Percentiles rank a stretch among this genome's conserved stretches.
Evolutionary conservation across 2,797 vertebrate genomes (phyloP).

Genomic region (Brachymystax lenok): DNA sequence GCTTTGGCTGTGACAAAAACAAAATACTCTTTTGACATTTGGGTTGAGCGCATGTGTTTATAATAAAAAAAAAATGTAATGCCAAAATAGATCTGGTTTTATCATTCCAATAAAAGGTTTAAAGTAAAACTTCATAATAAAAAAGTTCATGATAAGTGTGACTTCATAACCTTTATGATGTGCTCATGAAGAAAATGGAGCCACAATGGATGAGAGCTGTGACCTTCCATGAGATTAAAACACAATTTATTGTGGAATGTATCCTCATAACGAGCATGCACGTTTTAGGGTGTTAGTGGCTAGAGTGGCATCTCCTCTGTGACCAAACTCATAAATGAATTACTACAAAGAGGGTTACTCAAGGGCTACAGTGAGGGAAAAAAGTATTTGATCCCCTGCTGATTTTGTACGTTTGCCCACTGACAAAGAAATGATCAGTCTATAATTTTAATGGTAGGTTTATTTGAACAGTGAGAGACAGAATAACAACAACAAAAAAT

Average conservation of each 20-base stretch:
- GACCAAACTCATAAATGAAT: slow-evolving; percentile 72
- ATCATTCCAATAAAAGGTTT: slow-evolving; percentile 50
- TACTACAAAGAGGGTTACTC: slow-evolving; percentile 74
- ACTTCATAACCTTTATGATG: slow-evolving; percentile 71
- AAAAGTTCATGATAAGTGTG: slow-evolving; percentile 65
- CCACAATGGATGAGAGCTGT: slow-evolving; percentile 42
- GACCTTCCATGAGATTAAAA: slow-evolving; percentile 31
- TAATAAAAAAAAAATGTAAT: slow-evolving; percentile 34
- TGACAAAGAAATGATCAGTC: too few species aligned
- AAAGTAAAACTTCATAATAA: slow-evolving; percentile 64
- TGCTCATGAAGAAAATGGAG: slow-evolving; percentile 60
- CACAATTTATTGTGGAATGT: slow-evolving; percentile 50
- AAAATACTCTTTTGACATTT: slow-evolving; percentile 18
- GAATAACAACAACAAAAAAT: too few species aligned
- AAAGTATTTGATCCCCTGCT: too few species aligned
- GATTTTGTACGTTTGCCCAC: too few species aligned
- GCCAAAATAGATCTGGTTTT: slow-evolving; percentile 51
- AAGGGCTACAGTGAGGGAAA: too few species aligned
- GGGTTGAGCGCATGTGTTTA: slow-evolving; percentile 32
- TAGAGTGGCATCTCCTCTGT: slow-evolving; percentile 62
- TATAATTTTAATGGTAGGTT: too few species aligned
- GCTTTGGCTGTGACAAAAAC: slow-evolving; percentile 9
- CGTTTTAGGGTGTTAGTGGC: slow-evolving; percentile 77
- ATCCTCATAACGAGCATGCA: slow-evolving; percentile 64
- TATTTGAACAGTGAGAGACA: too few species aligned